Evolutionary conservation across 1,140 invertebrate species (phyloP).

Genomic region (Nebria ingens): DNA sequence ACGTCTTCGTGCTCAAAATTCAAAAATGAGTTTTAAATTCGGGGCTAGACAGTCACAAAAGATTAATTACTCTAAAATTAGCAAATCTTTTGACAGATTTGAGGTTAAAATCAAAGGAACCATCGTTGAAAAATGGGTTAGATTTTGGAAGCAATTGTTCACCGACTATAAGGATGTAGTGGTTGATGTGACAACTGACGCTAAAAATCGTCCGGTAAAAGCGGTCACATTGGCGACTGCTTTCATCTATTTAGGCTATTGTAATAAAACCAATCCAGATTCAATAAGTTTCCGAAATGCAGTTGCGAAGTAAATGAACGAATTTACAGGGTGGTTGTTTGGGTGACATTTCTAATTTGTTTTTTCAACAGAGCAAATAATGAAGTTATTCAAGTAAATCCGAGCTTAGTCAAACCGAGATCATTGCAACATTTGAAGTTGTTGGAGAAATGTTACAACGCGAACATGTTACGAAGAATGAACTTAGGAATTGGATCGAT

Average conservation of each 20-base stretch:
- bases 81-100: too few relatives aligned
- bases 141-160: constrained; percentile 46
- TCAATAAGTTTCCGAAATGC: constrained; percentile 47
- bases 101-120: constrained; percentile 37
- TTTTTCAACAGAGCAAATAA: constrained; percentile 12
- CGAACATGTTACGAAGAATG: constrained; percentile 48
- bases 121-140: constrained; percentile 45
- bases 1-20: too few relatives aligned
- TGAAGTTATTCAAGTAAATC: neutral
- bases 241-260: constrained; percentile 30
- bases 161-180: constrained; percentile 46
- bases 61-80: too few relatives aligned
- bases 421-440: constrained; percentile 47
- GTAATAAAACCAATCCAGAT: constrained; percentile 47
- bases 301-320: constrained; percentile 42
- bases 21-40: too few relatives aligned
- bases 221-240: constrained; percentile 35
- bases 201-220: constrained; percentile 41
- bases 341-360: constrained; percentile 23
- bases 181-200: constrained; percentile 39
- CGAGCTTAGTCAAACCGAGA: constrained; percentile 46
- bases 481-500: constrained; percentile 58
- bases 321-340: constrained; percentile 49
- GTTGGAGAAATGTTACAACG: constrained; percentile 49
- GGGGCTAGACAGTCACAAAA: too few relatives aligned